These are phyloP conservation scores for Helicoverpa zea DNA, from an alignment of 1,140 invertebrate species.

Conservation along the genomic window DNA sequence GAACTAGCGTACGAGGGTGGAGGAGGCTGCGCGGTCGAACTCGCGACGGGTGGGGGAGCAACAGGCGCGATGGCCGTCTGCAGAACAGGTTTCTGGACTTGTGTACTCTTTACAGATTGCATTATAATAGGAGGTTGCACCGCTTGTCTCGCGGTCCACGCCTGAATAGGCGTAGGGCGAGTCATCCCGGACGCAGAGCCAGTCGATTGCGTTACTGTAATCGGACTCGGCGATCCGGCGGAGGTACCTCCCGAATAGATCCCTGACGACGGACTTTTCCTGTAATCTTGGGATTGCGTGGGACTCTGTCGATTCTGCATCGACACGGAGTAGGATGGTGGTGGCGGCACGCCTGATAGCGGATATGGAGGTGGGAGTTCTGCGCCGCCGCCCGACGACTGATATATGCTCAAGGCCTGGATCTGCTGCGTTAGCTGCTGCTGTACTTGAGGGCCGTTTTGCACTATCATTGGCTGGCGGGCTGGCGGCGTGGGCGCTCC, in stretches of 20 bases:
- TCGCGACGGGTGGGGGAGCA: slow-evolving; percentile 88
- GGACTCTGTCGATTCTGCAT: slow-evolving; percentile 95
- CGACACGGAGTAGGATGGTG: slow-evolving; percentile 94
- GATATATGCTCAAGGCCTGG: slow-evolving; percentile 94
- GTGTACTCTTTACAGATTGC: slow-evolving; percentile 98
- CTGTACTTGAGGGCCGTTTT: slow-evolving; percentile 93
- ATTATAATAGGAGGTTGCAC: slow-evolving; percentile 97
- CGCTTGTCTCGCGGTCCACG: slow-evolving; percentile 93
- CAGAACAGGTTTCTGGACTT: slow-evolving; percentile 96
- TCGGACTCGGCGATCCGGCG: slow-evolving; percentile 93
- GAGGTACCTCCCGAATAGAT: slow-evolving; percentile 94
- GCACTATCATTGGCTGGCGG: slow-evolving; percentile 92
- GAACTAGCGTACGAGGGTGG: slow-evolving; percentile 94
- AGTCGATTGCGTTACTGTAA: slow-evolving; percentile 89
- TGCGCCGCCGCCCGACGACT: slow-evolving; percentile 88
- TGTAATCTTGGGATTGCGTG: slow-evolving; percentile 92
- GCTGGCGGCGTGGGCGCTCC: slow-evolving; percentile 80
- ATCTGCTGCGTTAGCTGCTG: slow-evolving; percentile 95
- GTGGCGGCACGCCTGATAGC: slow-evolving; percentile 90
- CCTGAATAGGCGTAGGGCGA: slow-evolving; percentile 91
- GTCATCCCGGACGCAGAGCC: slow-evolving; percentile 89
- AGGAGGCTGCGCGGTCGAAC: slow-evolving; percentile 88
- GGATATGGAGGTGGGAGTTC: slow-evolving; percentile 94
- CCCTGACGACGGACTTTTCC: slow-evolving; percentile 92
- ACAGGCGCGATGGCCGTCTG: slow-evolving; percentile 97